Base-by-base conservation (phyloP, 2,888 invertebrate species). In the Cephonodes hylas region DNA sequence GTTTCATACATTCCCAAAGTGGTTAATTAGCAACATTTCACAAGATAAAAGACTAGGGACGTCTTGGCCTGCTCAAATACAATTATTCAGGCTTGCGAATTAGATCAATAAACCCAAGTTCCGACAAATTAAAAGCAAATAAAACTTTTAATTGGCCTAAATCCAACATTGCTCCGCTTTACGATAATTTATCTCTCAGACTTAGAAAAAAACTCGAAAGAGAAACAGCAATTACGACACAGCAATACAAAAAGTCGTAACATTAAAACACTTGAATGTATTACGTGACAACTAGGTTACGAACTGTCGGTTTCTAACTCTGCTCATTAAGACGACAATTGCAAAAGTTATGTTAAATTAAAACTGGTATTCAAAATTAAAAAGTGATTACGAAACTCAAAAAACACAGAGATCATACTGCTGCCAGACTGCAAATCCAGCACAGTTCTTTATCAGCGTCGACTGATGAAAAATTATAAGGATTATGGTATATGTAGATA, bases 1-100 rank as follows among this genome's bases (percentile, higher is more conserved):
- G 57, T 38, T 38, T 53, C 60, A 60, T 42, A 48, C 53, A 48
- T 53, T 27, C 48, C 42, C 53, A 42, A 38, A 42, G 60, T 53
- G 38, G 60, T 53, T 53, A 53, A 60, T 60, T 60, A 60, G 48
- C 42, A 48, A 25, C 15, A 18, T 27, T 10, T 10, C 27, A 10
- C 22, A 53, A 31, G 31, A 53, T 53, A 53, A 53, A 53, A 53
- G 53, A 27, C 10, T 31, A 27, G 53, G 27, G 27, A 4, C 31
- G 27, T 10, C 31, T 18, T 53, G 3, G 3, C 31, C 18, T 10
- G 4, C 31, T 27, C 31, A 10, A 53, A 53, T 31, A 53, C 18
- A 31, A 8, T 53, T 31, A 53, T 53, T 31, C 53, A 31, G 31
- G 31, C 27, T 53, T 31, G 31, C 18, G 31, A 48, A 53, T 27